Evolutionary conservation across 2,888 invertebrate genomes (phyloP), one percentile per base, ranked within the genome.

Genomic region (Polydrusus cervinus): DNA sequence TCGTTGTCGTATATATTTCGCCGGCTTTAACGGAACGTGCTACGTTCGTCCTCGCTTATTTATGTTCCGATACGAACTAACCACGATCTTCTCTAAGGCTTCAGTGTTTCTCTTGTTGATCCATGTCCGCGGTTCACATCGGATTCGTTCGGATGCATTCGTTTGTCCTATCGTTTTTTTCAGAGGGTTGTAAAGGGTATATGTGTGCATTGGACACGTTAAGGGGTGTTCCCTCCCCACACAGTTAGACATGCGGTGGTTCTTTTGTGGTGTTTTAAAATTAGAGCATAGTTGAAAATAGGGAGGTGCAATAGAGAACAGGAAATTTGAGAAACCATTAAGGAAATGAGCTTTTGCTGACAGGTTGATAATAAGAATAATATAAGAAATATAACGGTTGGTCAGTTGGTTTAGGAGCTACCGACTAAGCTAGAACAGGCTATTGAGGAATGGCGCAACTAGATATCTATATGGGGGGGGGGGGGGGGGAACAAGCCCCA

Each of bases 11-110:
- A 38, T 60, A 67, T n/a, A 61, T 62, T 65, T 51, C 57, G 71
- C 75, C 72, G 64, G 72, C 72, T 73, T 71, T 65, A 45, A 78
- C 65, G 75, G 74, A 78, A 77, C 77, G 71, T 78, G 71, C 67
- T 57, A 71, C 53, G 38, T 60, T 73, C 71, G 61, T 77, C 78
- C 78, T 53, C 55, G 61, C 78, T 49, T 51, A 38, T 62, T 70
- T 72, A 75, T 71, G 77, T 77, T 80, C 80, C 79, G 79, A 80
- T 81, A 81, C 81, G 79, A 82, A 85, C 85, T 85, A 81, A 83
- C 67, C 67, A 53, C 61, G 62, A 49, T 47, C 49, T 72, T 47
- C 40, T 43, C 53, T 53, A 16, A 61, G 47, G 34, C 30, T 74
- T 67, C 53, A 53, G 20, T 66, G 66, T 66, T 74, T 74, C 70